Evolutionary conservation across 2,113 vertebrate species (phyloP).

Genomic region (Stigmatopora nigra): DNA sequence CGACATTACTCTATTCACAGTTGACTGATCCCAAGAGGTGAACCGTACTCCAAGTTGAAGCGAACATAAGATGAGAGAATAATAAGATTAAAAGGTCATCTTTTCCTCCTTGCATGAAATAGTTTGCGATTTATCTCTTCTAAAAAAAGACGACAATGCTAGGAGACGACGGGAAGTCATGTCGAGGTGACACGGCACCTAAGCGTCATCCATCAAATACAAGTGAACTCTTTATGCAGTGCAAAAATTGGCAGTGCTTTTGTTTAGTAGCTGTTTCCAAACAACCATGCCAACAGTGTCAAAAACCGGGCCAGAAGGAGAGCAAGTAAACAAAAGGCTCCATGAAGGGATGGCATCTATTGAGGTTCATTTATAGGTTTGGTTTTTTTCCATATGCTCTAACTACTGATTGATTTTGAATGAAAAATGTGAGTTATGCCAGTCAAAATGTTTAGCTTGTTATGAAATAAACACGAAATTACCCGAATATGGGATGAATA

Average conservation of each 20-base stretch:
- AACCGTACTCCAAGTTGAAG: conserved; percentile 10
- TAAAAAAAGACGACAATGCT: conserved; percentile 4
- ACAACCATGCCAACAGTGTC: neutral
- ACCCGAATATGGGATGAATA: too few relatives aligned
- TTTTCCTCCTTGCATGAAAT: conserved; percentile 9
- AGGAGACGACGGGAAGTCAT: conserved; percentile 17
- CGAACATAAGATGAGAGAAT: conserved; percentile 21
- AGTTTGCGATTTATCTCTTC: conserved; percentile 7
- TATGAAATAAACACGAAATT: too few relatives aligned
- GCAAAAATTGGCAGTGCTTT: neutral
- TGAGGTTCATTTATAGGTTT: neutral
- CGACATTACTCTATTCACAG: conserved; percentile 12
- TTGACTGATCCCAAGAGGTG: conserved; percentile 10
- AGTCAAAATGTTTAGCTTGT: neutral
- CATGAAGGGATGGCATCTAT: neutral
- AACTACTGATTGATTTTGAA: neutral
- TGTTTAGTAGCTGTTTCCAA: neutral
- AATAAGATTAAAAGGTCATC: conserved; percentile 22
- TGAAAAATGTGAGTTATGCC: neutral
- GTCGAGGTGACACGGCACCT: conserved; percentile 4
- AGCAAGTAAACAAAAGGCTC: neutral
- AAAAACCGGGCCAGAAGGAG: neutral
- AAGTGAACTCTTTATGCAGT: neutral
- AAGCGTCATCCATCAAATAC: neutral
- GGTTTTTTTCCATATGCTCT: neutral